Conservation (phyloP, 2,113 vertebrate genomes). For the Sinocyclocheilus anophthalmus region DNA sequence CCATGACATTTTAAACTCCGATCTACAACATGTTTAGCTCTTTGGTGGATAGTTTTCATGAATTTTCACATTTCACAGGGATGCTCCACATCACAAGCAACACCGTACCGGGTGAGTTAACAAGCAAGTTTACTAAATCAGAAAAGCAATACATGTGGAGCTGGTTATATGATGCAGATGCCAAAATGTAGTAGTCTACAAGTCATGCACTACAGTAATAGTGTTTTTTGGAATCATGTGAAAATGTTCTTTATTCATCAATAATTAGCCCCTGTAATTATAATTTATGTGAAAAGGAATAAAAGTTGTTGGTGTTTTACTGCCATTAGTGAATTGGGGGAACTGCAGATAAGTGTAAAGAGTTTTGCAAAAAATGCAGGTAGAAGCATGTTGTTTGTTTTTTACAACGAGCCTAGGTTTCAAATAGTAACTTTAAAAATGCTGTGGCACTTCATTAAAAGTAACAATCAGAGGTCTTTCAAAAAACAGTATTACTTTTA, state of each 20-base stretch:
- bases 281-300: not conserved
- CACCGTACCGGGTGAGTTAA: not conserved
- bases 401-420: not conserved
- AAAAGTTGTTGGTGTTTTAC: not conserved
- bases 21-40: not conserved
- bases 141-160: not conserved
- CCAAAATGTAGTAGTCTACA: not conserved
- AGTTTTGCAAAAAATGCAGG: not conserved
- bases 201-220: not conserved
- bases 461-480: not conserved
- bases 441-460: not conserved
- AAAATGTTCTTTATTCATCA: not conserved
- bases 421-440: not conserved
- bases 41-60: too few relatives aligned
- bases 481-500: conserved; percentile 8
- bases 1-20: too few relatives aligned
- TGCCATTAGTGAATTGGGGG: not conserved
- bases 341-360: too few relatives aligned
- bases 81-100: too few relatives aligned
- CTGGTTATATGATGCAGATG: not conserved
- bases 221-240: not conserved
- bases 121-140: not conserved
- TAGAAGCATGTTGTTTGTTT: not conserved
- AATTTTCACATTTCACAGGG: too few relatives aligned
- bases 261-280: not conserved